phyloP scores from a whole-genome alignment of 2,888 invertebrate species.

The Sepioteuthis lessoniana region DNA sequence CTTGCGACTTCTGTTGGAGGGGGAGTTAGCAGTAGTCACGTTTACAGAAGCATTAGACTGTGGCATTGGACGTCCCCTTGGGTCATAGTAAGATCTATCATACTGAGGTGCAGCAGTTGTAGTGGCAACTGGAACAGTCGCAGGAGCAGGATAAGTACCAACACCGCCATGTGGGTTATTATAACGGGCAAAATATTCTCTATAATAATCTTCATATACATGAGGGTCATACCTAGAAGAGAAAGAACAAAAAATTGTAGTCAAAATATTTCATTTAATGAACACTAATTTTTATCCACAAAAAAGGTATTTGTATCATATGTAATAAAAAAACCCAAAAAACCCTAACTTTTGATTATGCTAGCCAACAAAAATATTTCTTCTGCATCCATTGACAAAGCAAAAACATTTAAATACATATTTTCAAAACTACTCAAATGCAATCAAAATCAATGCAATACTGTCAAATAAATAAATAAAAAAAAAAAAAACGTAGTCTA shows the following conservation, averaged over 20 bases:
- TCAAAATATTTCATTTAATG: too few relatives aligned
- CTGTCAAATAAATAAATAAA: too few relatives aligned
- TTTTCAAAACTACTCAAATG: too few relatives aligned
- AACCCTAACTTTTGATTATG: too few relatives aligned
- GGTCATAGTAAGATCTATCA: conserved; percentile 34
- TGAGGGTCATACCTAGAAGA: conserved; percentile 55
- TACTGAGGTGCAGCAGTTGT: background rate
- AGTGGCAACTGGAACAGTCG: background rate
- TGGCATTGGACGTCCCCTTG: conserved; percentile 49
- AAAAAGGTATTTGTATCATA: too few relatives aligned
- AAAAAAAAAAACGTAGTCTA: too few relatives aligned
- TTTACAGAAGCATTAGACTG: conserved; percentile 71
- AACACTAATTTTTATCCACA: too few relatives aligned
- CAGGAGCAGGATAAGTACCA: conserved; percentile 39
- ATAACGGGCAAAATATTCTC: conserved; percentile 54
- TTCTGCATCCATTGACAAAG: too few relatives aligned
- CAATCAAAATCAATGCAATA: too few relatives aligned
- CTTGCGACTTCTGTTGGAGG: background rate
- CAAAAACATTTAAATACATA: too few relatives aligned
- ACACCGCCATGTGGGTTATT: conserved; percentile 53
- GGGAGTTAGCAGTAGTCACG: conserved; percentile 72
- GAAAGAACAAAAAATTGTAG: background rate
- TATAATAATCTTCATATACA: conserved; percentile 55
- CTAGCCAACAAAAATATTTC: too few relatives aligned
- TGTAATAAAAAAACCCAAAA: too few relatives aligned